Base-by-base conservation (phyloP, 2,113 vertebrate species). In the Lucifuga dentata region DNA sequence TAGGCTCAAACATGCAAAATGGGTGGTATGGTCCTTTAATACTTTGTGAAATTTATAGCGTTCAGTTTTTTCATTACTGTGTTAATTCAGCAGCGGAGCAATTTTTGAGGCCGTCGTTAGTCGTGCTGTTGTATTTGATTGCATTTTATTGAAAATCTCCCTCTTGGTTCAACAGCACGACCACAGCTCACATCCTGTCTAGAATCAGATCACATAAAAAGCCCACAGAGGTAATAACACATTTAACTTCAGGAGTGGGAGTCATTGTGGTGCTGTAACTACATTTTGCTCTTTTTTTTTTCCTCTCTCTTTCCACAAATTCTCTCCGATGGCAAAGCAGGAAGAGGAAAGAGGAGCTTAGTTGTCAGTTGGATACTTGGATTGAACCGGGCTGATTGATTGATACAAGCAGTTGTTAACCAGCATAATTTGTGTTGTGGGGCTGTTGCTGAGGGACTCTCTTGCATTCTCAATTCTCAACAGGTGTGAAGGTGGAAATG, bases 171-270 rank as follows among this genome's bases (percentile, higher is more conserved):
- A 41, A 45, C 67, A 52, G 20, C 9, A 19, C 39, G 44, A 10
- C 33, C 2, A 10, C 21, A 44, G 38, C 71, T 76, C 61, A 46
- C 44, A 36, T 55, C 48, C 56, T 8, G n/a, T 49, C 65, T 44
- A 15, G 43, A 74, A 69, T 70, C 69, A 26, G 66, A 81, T 73
- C 60, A 77, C 48, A 83, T 68, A 73, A 67, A 71, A 52, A 81
- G 55, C 61, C 53, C 73, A 53, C 73, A 72, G 64, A 69, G 77
- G 68, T 78, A 67, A 73, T 74, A 70, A 76, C 17, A 51, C 46
- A 48, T 68, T 69, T 65, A 69, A 78, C 60, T 40, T 76, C 26
- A 16, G 24, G 39, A 77, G 68, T 46, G 23, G 40, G 48, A 79
- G 53, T 49, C 5, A 12, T 23, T 20, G 11, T 61, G 43, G 10